Evolutionary conservation across 53 echinoderm and acorn worm genomes (phyloP).

Genomic region (Paracentrotus lividus): DNA sequence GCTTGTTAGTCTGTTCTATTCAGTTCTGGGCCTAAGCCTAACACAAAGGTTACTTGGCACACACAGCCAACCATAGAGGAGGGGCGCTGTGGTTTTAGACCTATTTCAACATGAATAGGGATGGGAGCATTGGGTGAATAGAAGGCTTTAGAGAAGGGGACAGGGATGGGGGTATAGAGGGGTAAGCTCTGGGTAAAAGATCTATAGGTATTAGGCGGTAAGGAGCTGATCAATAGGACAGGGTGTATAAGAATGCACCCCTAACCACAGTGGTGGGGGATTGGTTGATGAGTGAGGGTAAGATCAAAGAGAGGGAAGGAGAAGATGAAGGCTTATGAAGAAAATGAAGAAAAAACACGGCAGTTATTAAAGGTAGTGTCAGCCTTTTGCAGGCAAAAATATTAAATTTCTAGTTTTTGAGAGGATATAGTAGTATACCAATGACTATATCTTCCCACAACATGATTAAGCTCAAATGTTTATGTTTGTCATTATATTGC

Average conservation of each 20-base stretch:
- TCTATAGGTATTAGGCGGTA: slow-evolving; percentile 41
- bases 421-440: too few relatives aligned
- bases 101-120: slow-evolving; percentile 42
- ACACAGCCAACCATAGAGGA: neutral
- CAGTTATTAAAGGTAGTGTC: too few relatives aligned
- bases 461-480: too few relatives aligned
- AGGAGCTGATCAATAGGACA: slow-evolving; percentile 9
- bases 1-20: slow-evolving; percentile 53
- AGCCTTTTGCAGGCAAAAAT: too few relatives aligned
- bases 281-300: neutral
- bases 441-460: too few relatives aligned
- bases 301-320: neutral
- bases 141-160: neutral
- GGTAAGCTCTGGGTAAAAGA: neutral
- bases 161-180: neutral
- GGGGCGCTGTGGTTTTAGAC: slow-evolving; percentile 32
- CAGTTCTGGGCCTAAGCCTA: slow-evolving; percentile 47
- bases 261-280: neutral
- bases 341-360: too few relatives aligned
- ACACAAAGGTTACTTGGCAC: slow-evolving; percentile 44
- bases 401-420: too few relatives aligned
- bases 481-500: too few relatives aligned
- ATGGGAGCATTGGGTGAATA: neutral
- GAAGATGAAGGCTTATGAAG: neutral
- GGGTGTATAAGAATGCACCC: slow-evolving; percentile 18